Evolutionary conservation across 2,113 vertebrate species (phyloP).

Genomic region (Irena cyanogastra): DNA sequence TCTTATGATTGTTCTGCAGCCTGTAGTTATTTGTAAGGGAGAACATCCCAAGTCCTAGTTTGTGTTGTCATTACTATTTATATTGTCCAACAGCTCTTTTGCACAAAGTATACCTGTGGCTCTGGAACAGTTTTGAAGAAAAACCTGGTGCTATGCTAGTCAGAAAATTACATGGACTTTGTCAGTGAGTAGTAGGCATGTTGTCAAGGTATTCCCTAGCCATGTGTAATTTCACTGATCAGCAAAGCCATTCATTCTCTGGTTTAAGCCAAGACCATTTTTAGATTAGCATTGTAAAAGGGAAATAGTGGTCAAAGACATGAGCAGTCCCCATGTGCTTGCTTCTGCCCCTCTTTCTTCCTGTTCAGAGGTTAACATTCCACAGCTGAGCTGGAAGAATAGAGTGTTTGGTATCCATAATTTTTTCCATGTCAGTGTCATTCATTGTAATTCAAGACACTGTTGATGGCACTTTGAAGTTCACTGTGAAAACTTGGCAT

Average conservation of each 20-base stretch:
- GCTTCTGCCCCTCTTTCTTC: not conserved
- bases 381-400: not conserved
- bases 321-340: not conserved
- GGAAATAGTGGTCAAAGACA: not conserved
- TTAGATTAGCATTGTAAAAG: not conserved
- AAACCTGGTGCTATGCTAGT: not conserved
- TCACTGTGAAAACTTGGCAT: not conserved
- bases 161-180: not conserved
- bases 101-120: fast-evolving
- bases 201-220: not conserved
- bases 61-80: not conserved
- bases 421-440: not conserved
- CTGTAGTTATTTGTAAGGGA: not conserved
- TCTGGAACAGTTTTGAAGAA: not conserved
- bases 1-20: not conserved
- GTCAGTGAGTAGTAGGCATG: not conserved
- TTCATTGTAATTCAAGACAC: not conserved
- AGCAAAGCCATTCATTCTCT: not conserved
- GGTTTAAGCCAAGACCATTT: not conserved
- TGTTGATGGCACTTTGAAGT: not conserved
- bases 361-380: not conserved
- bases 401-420: not conserved
- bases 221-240: not conserved
- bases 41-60: not conserved
- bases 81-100: not conserved